Base-by-base conservation (phyloP, 2,113 vertebrate species). In the Rissa tridactyla region DNA sequence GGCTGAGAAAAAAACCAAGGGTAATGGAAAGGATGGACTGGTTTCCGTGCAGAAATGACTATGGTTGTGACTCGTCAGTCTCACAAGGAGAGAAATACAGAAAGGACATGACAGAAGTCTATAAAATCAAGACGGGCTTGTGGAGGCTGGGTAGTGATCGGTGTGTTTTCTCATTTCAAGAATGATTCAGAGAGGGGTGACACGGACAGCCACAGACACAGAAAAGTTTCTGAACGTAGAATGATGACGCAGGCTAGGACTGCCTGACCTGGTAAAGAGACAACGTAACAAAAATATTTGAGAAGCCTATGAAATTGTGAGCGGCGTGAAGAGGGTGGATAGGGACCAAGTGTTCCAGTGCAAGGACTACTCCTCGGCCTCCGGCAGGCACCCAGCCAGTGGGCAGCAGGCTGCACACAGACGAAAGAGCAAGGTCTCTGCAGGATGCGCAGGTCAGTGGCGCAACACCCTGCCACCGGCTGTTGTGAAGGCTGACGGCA, bases 401-500 rank as follows among this genome's bases (percentile, higher is more conserved):
- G 65, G 60, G 71, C 62, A 92, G 76, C 54, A 51, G 54, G 81
- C 58, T 52, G 52, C 32, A 40, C 15, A 22, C 11, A 16, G 44
- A 19, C 6, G 9, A 10, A n/a, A 46, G 26, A 52, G 4, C 73
- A 64, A 29, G 60, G 32, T 65, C 60, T 44, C 42, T 65, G 47
- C 51, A 70, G 46, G 85, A 40, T 13, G 25, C 14, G 49, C 44
- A 57, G 44, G 58, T 81, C 82, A 7, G 2, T 3, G 1, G 49
- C 47, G 60, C 47, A 80, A 72, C 0, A 0, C 16, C 23, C 38
- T 44, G 14, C 36, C 80, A 21, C 29, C 1, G 2, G 22, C 38
- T 29, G 30, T 20, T 46, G 62, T 42, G 38, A 44, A 17, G 5
- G 38, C 46, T 21, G 30, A 54, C 42, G 38, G 61, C 20, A 36